Base-by-base conservation (phyloP, 2,113 vertebrate genomes). In the Lathamus discolor region DNA sequence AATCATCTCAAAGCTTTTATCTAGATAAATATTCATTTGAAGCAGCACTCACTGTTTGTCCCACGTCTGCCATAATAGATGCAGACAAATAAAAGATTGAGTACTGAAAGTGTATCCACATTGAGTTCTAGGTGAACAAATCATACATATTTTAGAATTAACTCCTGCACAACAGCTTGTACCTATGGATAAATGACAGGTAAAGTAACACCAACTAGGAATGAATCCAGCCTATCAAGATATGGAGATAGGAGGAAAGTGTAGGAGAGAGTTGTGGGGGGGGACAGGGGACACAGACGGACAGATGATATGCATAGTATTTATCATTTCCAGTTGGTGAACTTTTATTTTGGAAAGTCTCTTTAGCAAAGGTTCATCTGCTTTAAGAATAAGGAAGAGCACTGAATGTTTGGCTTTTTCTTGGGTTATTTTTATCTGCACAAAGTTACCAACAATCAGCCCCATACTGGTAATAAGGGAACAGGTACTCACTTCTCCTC, bases 401-500 rank as follows among this genome's bases (percentile, higher is more conserved):
- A 7, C 9, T 54, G 52, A 46, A 66, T 6, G 33, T 43, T 79
- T 74, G 63, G 19, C 44, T 80, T 87, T 76, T 72, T n/a, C 67
- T 49, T 37, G 59, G 23, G n/a, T 72, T 59, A 49, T 66, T 92
- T 86, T 86, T 18, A 68, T 62, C 52, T 64, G 88, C 68, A 66
- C n/a, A 17, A 74, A 86, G 51, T n/a, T 57, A 83, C 63, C 18
- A 29, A 41, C 55, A 70, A 43, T 67, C 59, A 95, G 43, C 84
- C 80, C 86, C 37, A 0, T 28, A 74, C 28, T 67, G 72, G 63
- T 81, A 96, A 80, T 1, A 81, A 78, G 66, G 89, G 49, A 52
- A 94, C 5, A 5, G 13, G 88, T 97, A 99, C 99, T 99, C 98
- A 99, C 99, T 99, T 99, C 97, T 99, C 99, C 97, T 99, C 99